These are phyloP conservation scores for Thamnophis elegans DNA, from an alignment of 2,797 vertebrate species.

Conservation along the genomic window DNA sequence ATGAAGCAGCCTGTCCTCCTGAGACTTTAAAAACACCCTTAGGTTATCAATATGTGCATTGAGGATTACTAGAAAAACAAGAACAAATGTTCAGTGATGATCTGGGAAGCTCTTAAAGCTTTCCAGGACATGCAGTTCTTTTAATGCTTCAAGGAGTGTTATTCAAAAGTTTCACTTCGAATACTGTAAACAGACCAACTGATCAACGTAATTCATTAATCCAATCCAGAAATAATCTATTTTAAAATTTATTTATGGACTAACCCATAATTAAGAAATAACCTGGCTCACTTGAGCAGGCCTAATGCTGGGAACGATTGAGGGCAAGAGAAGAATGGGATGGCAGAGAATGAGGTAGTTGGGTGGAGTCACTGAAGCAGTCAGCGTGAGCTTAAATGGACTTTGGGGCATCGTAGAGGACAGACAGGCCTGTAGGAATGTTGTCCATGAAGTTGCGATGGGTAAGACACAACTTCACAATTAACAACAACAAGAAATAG, in stretches of 20 bases:
- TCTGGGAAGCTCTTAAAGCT: background rate
- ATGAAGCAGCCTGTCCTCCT: background rate
- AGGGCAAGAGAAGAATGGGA: too few relatives aligned
- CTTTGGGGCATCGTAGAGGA: too few relatives aligned
- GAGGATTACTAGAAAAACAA: background rate
- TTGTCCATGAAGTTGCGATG: too few relatives aligned
- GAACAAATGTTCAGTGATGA: background rate
- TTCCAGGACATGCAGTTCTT: background rate
- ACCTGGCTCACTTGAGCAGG: too few relatives aligned
- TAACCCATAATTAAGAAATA: background rate
- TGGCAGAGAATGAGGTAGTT: too few relatives aligned
- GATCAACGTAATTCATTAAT: background rate
- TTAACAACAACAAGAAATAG: too few relatives aligned
- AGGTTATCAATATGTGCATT: background rate
- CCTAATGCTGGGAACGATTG: too few relatives aligned
- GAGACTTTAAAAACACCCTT: background rate
- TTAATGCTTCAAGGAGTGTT: background rate
- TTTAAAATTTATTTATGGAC: background rate
- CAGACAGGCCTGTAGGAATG: too few relatives aligned
- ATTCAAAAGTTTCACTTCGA: background rate
- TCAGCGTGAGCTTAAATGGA: too few relatives aligned
- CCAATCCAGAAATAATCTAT: background rate
- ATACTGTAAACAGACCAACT: background rate
- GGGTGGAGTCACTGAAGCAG: too few relatives aligned
- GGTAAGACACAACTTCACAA: too few relatives aligned